Base-by-base conservation (phyloP, 2,113 vertebrate species). In the Seriola rivoliana region DNA sequence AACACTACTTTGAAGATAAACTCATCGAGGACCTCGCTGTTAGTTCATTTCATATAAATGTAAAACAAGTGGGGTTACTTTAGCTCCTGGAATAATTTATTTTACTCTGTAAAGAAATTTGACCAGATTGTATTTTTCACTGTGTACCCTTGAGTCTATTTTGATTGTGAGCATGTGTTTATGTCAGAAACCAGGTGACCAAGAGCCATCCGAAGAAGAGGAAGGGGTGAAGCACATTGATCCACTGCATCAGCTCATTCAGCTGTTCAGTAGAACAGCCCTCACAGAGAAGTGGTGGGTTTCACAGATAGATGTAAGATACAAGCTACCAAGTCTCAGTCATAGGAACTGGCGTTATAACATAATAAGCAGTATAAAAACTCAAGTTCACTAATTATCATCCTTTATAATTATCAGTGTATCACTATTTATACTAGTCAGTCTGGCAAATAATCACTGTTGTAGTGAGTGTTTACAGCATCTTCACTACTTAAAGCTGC, bases 1-100 rank as follows among this genome's bases (percentile, higher is more conserved):
- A 99, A 34, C 98, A 99, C 67, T 98, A 97, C 90, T 99, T 99
- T 94, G 97, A 99, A 93, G 98, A 99, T 82, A 98, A 98, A 71
- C 95, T 99, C 72, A 99, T 99, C 70, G 98, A 99, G 92, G 98
- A 99, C 71, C 95, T 99, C 62, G 98, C 98, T 85, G 98, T 99
- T 93, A 4, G 95, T 85, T 57, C 0, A 69, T 50, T 52, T 54
- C 0, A 2, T 25, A 0, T 4, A 2, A 54, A 64, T 21, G 10
- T 42, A 21, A 32, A 58, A 34, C 1, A 58, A 19, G 1, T 19
- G 0, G 8, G 62, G 48, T 32, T 17, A 0, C 9, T 42, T 42
- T 57, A 12, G 1, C 2, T 2, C 11, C 6, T n/a, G 1, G 8
- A 3, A 21, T 10, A 32, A 55, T 48, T 19, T 50, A 21, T 72